Evolutionary conservation across 2,797 vertebrate species (phyloP), one percentile per base, ranked within the genome.

Genomic region (Falco peregrinus): DNA sequence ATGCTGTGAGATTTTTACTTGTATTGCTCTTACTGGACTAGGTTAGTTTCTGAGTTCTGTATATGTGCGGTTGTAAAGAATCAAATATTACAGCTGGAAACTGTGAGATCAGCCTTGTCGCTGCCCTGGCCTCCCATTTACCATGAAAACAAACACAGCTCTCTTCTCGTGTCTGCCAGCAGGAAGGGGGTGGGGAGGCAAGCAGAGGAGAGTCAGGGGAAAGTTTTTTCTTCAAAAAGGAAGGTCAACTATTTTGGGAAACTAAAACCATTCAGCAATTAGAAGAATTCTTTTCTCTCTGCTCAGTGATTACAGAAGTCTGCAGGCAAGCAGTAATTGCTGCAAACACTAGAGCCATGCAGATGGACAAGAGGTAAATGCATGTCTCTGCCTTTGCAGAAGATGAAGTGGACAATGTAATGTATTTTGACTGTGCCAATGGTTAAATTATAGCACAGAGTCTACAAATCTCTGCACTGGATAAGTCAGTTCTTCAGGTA

Each of bases 51-150:
- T 64, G 81, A 83, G 37, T 92, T 94, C 71, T 88, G 69, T 79
- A 82, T 94, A 93, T 95, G 78, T 89, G 96, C 84, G 91, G 78
- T 87, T 96, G 94, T 94, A 94, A 96, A 90, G 96, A 92, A 92
- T 97, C 89, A 94, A 92, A 92, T 95, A 77, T 94, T 97, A 93
- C 94, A 96, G 94, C 93, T 97, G 96, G 94, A 96, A 96, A 96
- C 51, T 94, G 54, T 96, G 95, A 97, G 92, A 93, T 97, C 87
- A 96, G 76, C 61, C 85, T 78, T 91, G 82, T 95, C 7, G 3
- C 84, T 96, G 91, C 91, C 63, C 51, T 0, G 5, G 87, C 74
- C 92, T 96, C 81, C 74, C 67, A 71, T 93, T 96, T 95, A 89
- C 81, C 3, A 0, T 81, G 95, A 93, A 97, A 96, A 95, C 91